These are phyloP conservation scores for Tromatobia lineatoria DNA, from an alignment of 2,888 invertebrate species.

Conservation along the genomic window DNA sequence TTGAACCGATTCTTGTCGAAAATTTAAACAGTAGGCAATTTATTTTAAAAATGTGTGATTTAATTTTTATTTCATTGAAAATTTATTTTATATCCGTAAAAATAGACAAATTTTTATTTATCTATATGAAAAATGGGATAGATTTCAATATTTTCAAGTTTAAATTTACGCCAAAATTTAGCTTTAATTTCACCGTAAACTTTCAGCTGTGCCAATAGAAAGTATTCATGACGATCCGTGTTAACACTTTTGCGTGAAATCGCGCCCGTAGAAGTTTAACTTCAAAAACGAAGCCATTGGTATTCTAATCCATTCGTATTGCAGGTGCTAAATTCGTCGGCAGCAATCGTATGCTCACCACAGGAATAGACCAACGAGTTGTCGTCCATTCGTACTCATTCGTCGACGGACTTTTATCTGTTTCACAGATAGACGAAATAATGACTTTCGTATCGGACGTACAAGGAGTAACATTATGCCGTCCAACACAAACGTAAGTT, in stretches of 20 bases:
- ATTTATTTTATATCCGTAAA: too few species aligned
- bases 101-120: too few species aligned
- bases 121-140: too few species aligned
- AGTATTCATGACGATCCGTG: too few species aligned
- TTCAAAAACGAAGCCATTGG: slow-evolving; percentile 83
- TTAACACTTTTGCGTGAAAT: too few species aligned
- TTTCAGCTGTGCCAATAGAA: too few species aligned
- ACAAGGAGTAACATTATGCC: slow-evolving; percentile 79
- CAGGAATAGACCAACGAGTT: slow-evolving; percentile 81
- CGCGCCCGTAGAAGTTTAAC: too few species aligned
- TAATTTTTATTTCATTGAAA: too few species aligned
- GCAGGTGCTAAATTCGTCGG: slow-evolving; percentile 79
- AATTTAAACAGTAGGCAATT: too few species aligned
- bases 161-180: neutral
- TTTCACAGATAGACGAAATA: slow-evolving; percentile 68
- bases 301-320: slow-evolving; percentile 49
- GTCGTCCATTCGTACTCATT: slow-evolving; percentile 74
- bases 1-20: too few species aligned
- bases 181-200: too few species aligned
- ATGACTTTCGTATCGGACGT: slow-evolving; percentile 80
- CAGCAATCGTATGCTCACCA: slow-evolving; percentile 76
- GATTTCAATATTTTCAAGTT: slow-evolving; percentile 67
- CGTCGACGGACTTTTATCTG: slow-evolving; percentile 69
- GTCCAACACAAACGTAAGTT: slow-evolving; percentile 70
- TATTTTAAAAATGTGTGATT: too few species aligned